Percentiles rank a stretch among this genome's conserved stretches.
Conservation (phyloP, 2,113 vertebrate genomes). For the Rhynchomys soricoides region DNA sequence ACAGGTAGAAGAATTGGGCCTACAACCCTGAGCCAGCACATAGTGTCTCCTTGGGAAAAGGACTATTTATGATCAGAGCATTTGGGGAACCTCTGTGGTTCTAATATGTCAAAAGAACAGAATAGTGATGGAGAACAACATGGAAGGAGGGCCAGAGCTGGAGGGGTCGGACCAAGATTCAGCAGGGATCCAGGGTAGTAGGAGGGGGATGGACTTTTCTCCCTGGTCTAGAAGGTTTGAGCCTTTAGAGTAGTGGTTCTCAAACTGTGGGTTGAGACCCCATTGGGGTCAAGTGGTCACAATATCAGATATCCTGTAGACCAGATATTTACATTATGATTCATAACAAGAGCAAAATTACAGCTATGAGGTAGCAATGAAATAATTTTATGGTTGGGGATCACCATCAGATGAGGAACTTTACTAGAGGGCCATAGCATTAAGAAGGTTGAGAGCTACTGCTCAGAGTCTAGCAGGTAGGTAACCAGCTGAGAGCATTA, state of each 20-base stretch:
- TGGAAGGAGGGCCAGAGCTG: background rate
- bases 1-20: slow-evolving; percentile 28
- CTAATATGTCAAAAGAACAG: background rate
- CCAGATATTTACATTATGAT: background rate
- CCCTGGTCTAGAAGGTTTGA: slow-evolving; percentile 52
- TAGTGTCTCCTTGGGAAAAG: background rate
- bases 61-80: background rate
- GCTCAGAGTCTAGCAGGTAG: slow-evolving; percentile 30
- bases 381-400: background rate
- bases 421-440: background rate
- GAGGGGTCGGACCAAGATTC: background rate
- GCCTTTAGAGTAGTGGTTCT: background rate
- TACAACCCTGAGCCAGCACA: background rate
- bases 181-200: background rate
- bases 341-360: background rate
- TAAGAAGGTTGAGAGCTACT: background rate
- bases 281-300: background rate
- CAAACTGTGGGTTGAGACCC: background rate
- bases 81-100: background rate
- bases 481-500: slow-evolving; percentile 28
- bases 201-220: background rate
- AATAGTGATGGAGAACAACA: background rate
- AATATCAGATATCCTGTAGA: background rate
- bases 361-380: background rate
- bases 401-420: background rate